Conservation (phyloP, 2,888 invertebrate genomes). For the Copidosoma aretas region DNA sequence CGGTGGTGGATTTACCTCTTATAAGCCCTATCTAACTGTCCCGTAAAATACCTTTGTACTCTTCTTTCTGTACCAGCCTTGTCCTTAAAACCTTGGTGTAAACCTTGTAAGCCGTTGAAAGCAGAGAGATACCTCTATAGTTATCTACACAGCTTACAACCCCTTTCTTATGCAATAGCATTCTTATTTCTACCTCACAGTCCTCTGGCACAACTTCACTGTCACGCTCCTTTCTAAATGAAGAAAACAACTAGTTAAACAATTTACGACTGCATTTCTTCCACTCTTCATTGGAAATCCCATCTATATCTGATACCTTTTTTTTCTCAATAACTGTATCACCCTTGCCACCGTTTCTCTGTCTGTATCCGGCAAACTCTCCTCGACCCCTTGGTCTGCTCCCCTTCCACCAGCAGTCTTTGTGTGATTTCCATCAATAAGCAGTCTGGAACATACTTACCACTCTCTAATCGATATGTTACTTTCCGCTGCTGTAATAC, state of each 20-base stretch:
- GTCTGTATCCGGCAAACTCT: neutral
- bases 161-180: constrained; percentile 39
- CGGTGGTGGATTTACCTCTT: constrained; percentile 30
- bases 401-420: too few relatives aligned
- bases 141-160: constrained; percentile 28
- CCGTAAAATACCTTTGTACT: constrained; percentile 25
- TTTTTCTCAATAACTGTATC: constrained; percentile 11
- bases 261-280: constrained; percentile 23
- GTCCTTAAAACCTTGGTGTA: constrained; percentile 34
- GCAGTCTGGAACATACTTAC: too few relatives aligned
- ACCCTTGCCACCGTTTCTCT: constrained; percentile 20
- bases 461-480: too few relatives aligned
- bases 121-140: constrained; percentile 43
- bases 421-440: too few relatives aligned
- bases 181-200: constrained; percentile 38
- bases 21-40: constrained; percentile 40
- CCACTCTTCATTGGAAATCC: constrained; percentile 40
- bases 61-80: constrained; percentile 18
- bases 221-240: constrained; percentile 27
- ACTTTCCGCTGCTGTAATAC: too few relatives aligned
- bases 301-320: constrained; percentile 38
- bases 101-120: constrained; percentile 40
- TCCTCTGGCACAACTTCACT: constrained; percentile 39
- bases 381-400: too few relatives aligned
- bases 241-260: neutral